phyloP scores from a whole-genome alignment of 2,797 vertebrate genomes.

The Sebastes minor region DNA sequence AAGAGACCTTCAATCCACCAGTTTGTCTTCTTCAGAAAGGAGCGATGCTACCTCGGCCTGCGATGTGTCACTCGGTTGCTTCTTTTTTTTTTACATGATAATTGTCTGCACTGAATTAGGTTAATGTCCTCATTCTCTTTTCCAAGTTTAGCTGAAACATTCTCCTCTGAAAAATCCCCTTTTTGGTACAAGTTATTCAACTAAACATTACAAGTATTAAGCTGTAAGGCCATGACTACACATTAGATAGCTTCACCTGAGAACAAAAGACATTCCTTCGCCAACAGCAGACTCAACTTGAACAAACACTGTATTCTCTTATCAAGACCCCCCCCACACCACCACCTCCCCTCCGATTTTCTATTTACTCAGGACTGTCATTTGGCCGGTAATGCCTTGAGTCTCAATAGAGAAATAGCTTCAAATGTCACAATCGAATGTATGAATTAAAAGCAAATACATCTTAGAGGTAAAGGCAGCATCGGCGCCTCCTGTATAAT shows the following conservation, averaged over 20 bases:
- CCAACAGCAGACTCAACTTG: conserved; percentile 62
- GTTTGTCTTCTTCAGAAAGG: conserved; percentile 78
- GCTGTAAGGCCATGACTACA: conserved; percentile 55
- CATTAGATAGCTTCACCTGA: conserved; percentile 55
- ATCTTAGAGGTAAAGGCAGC: conserved; percentile 61
- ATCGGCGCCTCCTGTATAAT: conserved; percentile 58
- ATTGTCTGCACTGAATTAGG: conserved; percentile 64
- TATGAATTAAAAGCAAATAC: conserved; percentile 77
- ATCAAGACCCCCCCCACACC: conserved; percentile 41
- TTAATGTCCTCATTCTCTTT: conserved; percentile 56
- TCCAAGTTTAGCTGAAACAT: conserved; percentile 54
- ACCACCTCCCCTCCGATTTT: conserved; percentile 32
- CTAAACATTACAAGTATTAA: conserved; percentile 55
- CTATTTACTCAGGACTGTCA: conserved; percentile 69
- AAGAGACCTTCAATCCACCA: conserved; percentile 77
- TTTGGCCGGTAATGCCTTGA: conserved; percentile 62
- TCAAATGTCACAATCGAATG: conserved; percentile 68
- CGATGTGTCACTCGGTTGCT: conserved; percentile 45
- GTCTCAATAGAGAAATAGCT: conserved; percentile 65
- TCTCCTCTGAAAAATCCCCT: conserved; percentile 42
- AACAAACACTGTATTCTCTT: conserved; percentile 73
- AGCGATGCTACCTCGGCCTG: conserved; percentile 66
- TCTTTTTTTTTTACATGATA: conserved; percentile 45
- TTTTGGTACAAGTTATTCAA: conserved; percentile 43
- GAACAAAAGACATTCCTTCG: conserved; percentile 57